phyloP scores from a whole-genome alignment of 2,797 vertebrate species.

The Danio choprae region DNA sequence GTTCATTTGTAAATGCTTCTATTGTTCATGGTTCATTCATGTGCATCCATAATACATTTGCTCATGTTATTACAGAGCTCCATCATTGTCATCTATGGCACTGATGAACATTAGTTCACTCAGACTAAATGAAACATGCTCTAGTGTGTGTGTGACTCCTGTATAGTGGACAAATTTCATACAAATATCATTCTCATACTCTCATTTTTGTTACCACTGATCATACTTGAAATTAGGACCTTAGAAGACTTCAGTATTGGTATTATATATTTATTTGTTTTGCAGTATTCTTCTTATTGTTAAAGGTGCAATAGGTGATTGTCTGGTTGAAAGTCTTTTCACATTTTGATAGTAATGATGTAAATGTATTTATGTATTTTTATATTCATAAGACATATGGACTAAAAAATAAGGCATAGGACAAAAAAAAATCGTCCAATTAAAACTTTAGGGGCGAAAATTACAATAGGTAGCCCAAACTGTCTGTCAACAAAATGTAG shows the following conservation, averaged over 20 bases:
- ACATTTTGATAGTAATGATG: too few species aligned
- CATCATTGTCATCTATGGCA: neutral
- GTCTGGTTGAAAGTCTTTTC: too few species aligned
- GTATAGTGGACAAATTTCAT: neutral
- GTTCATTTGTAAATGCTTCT: neutral
- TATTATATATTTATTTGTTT: neutral
- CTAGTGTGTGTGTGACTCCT: neutral
- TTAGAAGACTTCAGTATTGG: neutral
- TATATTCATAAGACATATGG: too few species aligned
- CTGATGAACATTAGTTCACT: neutral
- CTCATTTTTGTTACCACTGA: neutral
- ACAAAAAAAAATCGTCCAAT: too few species aligned
- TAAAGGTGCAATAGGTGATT: too few species aligned
- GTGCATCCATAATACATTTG: conserved; percentile 10
- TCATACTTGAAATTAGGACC: neutral
- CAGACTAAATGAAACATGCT: neutral
- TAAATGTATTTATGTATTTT: neutral
- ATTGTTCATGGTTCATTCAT: neutral
- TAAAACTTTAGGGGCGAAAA: too few species aligned
- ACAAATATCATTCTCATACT: neutral
- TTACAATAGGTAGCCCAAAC: too few species aligned
- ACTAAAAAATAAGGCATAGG: too few species aligned
- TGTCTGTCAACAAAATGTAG: too few species aligned
- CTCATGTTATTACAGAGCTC: neutral
- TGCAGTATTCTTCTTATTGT: neutral